Percentiles rank a stretch among this genome's conserved stretches.
Evolutionary conservation across 2,113 vertebrate species (phyloP).

Genomic region (Elachura formosa): DNA sequence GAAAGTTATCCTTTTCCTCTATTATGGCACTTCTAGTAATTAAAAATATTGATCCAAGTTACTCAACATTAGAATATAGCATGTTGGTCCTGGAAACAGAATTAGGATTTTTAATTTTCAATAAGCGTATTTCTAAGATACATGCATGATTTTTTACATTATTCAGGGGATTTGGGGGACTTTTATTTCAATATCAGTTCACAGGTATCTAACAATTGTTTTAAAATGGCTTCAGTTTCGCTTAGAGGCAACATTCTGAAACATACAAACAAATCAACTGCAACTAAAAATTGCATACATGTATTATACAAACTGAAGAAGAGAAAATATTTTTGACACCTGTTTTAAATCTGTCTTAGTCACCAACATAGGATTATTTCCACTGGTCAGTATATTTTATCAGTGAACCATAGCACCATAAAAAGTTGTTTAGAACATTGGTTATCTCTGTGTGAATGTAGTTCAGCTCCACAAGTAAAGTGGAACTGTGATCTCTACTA

Average conservation of each 20-base stretch:
- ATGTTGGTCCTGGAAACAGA: background rate
- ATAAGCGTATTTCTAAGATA: background rate
- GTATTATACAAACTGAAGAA: background rate
- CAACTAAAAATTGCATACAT: background rate
- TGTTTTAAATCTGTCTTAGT: background rate
- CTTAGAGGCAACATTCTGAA: background rate
- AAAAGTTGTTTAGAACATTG: background rate
- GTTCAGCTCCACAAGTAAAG: background rate
- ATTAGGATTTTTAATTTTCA: background rate
- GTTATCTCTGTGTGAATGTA: background rate
- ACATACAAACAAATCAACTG: background rate
- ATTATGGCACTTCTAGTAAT: background rate
- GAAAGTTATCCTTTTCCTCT: background rate
- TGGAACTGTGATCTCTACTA: background rate
- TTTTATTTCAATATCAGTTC: background rate
- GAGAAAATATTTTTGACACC: background rate
- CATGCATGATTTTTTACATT: fast-evolving
- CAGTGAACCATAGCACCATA: background rate
- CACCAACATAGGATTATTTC: background rate
- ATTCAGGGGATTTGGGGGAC: background rate
- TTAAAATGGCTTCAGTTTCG: background rate
- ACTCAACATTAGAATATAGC: background rate
- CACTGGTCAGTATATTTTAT: background rate
- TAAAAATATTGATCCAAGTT: background rate
- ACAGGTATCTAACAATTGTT: background rate